Evolutionary conservation across 2,113 vertebrate species (phyloP).

Genomic region (Entelurus aequoreus): DNA sequence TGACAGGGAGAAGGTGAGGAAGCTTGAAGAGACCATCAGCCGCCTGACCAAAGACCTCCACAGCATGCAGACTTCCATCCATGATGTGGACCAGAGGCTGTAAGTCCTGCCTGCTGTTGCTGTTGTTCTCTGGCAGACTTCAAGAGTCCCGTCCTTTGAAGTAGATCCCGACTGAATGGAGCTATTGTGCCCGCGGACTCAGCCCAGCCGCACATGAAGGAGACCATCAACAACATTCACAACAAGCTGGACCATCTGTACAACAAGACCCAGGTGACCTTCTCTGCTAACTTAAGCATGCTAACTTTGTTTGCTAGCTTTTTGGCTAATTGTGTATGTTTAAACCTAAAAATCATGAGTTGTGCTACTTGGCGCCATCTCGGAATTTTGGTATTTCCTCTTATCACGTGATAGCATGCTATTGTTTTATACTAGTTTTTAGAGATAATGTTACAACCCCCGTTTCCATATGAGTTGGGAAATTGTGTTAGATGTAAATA

Average conservation of each 20-base stretch:
- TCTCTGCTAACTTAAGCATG: no score
- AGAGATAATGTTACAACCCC: no score
- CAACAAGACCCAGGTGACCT: conserved; percentile 72
- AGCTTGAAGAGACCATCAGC: conserved; percentile 82
- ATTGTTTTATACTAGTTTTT: no score
- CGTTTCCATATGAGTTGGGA: no score
- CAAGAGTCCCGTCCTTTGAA: conserved; percentile 4
- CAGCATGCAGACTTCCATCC: conserved; percentile 75
- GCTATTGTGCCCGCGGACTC: conserved; percentile 76
- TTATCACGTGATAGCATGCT: no score
- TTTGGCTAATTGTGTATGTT: no score
- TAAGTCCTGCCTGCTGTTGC: conserved; percentile 33
- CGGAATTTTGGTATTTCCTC: no score
- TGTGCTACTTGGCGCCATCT: no score
- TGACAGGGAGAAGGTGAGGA: conserved; percentile 75
- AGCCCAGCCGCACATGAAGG: conserved; percentile 80
- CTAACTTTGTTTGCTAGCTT: no score
- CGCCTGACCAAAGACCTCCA: conserved; percentile 79
- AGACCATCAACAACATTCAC: conserved; percentile 83
- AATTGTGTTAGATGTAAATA: no score
- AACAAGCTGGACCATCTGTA: conserved; percentile 84
- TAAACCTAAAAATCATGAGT: no score
- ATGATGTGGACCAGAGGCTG: conserved; percentile 71
- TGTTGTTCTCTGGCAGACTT: not conserved
- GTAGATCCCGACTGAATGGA: conserved; percentile 57